Base-by-base conservation (phyloP, 2,113 vertebrate genomes). In the Lipophrys pholis region DNA sequence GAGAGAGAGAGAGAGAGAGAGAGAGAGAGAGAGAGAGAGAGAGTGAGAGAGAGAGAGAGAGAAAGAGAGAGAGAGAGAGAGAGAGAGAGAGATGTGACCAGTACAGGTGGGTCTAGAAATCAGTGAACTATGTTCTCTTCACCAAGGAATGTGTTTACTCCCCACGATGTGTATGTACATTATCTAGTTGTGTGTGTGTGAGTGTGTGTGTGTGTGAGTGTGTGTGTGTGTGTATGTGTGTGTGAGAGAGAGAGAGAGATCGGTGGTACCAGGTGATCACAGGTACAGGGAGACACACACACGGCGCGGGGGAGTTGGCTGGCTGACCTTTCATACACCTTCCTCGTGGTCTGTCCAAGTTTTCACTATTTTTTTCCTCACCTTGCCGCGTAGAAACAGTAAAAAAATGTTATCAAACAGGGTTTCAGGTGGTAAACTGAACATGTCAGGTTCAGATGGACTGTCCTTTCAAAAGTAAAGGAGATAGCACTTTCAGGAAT, bases 261-360 rank as follows among this genome's bases (percentile, higher is more conserved):
- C 89, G 86, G 86, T 84, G 70, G 88, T 91, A 88, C 89, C 90
- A 88, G 87, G 86, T 84, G 76, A 87, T 80, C 79, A 69, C 86
- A 90, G 90, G 90, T 92, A 92, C 90, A 80, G 74, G 46, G 50
- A 75, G 70, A 79, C 21, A n/a, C 50, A 66, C 45, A 15, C 49
- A 42, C 41, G 41, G 45, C 53, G 11, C 57, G 30, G 49, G 65
- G 62, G 78, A 81, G 80, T 16, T 38, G 49, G 42, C 61, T 50
- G 39, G 17, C 56, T 45, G 17, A 55, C 11, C 49, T 36, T 73
- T 63, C n/a, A 48, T 8, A 49, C 62, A 36, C 52, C 7, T 63
- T 73, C 1, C 45, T 78, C 68, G 45, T 11, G 58, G 45, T 36
- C 10, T 11, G 57, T 87, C 73, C 55, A 70, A 69, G n/a, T 80